These are phyloP conservation scores for Antennarius maculatus DNA, from an alignment of 2,797 vertebrate species.

Conservation along the genomic window DNA sequence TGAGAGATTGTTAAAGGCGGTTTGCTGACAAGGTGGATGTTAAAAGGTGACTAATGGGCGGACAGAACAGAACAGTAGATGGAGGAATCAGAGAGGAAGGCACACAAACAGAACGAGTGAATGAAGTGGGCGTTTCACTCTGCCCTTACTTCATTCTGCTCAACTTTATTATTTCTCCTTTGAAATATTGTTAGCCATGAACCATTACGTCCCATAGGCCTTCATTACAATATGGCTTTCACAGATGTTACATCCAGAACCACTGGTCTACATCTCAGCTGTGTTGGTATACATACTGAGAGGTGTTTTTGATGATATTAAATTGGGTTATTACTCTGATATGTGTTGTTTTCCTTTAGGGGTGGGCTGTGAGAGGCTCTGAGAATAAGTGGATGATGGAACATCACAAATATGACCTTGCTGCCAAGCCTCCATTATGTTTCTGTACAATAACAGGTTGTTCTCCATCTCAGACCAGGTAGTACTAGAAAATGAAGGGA, in stretches of 20 bases:
- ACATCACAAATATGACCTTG: constrained; percentile 10
- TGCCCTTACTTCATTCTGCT: constrained; percentile 30
- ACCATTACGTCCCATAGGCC: constrained; percentile 27
- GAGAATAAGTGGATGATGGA: not conserved
- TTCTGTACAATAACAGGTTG: not conserved
- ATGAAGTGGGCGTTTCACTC: constrained; percentile 10
- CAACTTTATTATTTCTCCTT: constrained; percentile 50
- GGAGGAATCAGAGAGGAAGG: constrained; percentile 23
- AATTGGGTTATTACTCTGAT: constrained; percentile 45
- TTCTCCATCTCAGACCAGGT: not conserved
- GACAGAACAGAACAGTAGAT: constrained; percentile 12
- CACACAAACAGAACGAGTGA: constrained; percentile 20
- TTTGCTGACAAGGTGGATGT: constrained; percentile 34
- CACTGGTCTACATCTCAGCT: constrained; percentile 26
- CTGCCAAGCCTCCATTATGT: not conserved
- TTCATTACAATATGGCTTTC: constrained; percentile 58
- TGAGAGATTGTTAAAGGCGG: constrained; percentile 16
- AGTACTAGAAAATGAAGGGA: no score
- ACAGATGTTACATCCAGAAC: constrained; percentile 51
- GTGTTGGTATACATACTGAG: constrained; percentile 9
- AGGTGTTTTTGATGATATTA: constrained; percentile 31
- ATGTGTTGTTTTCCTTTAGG: constrained; percentile 26
- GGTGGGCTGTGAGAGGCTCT: constrained; percentile 19
- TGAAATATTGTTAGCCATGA: constrained; percentile 44
- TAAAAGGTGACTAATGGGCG: constrained; percentile 15